phyloP scores from a whole-genome alignment of 2,797 vertebrate species.

The Lepus townsendii region DNA sequence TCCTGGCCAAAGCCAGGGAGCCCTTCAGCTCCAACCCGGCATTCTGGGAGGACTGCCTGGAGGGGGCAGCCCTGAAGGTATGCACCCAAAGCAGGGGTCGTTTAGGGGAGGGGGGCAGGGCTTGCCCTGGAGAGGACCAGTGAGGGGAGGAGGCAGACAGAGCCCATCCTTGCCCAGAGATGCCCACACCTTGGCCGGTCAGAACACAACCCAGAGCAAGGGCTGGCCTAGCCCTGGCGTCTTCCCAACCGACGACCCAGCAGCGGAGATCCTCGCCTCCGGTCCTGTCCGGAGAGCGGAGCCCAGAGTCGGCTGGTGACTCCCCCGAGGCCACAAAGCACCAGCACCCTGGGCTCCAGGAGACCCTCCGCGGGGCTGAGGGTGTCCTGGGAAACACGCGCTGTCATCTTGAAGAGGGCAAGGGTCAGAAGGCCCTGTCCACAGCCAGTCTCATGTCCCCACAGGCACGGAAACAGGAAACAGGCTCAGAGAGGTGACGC shows the following conservation, averaged over 20 bases:
- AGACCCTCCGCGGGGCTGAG: neutral
- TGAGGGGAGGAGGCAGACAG: neutral
- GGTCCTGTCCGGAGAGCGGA: neutral
- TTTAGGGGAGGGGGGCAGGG: neutral
- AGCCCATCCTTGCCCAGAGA: neutral
- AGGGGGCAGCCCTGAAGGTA: neutral
- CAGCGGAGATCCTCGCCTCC: neutral
- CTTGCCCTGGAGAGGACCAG: neutral
- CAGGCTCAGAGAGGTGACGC: neutral
- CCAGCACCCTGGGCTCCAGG: fast-evolving
- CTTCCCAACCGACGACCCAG: neutral
- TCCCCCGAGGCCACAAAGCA: neutral
- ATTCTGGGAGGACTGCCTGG: neutral
- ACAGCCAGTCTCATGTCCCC: neutral
- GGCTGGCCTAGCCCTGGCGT: neutral
- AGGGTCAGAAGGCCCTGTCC: neutral
- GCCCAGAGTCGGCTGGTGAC: neutral
- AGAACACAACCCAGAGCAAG: neutral
- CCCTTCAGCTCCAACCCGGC: neutral
- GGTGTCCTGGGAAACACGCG: neutral
- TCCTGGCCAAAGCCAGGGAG: neutral
- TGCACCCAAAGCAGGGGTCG: neutral
- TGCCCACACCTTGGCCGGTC: neutral
- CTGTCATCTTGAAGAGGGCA: neutral
- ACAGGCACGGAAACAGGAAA: neutral